phyloP scores from a whole-genome alignment of 1,140 invertebrate genomes.

The Achroia grisella region DNA sequence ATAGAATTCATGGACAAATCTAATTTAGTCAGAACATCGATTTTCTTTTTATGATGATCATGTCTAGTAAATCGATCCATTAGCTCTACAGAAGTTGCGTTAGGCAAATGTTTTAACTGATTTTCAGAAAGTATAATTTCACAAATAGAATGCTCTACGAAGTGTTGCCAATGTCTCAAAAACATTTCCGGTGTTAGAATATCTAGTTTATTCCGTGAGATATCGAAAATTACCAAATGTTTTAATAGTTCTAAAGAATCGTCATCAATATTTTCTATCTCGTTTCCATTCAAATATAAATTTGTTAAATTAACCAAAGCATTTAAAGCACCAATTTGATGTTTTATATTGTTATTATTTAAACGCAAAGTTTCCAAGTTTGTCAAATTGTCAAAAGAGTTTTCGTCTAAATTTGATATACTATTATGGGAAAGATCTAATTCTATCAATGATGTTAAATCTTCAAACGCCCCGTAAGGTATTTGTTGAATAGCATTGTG shows the following conservation, averaged over 20 bases:
- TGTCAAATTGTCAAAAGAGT: conserved; percentile 47
- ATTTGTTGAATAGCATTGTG: conserved; percentile 37
- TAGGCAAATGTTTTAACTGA: conserved; percentile 34
- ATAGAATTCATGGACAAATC: conserved; percentile 50
- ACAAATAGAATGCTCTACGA: conserved; percentile 35
- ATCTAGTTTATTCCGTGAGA: conserved; percentile 45
- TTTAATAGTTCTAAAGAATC: conserved; percentile 45
- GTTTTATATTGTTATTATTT: conserved; percentile 48
- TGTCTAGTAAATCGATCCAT: conserved; percentile 19
- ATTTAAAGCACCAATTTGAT: conserved; percentile 53
- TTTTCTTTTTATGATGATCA: conserved; percentile 9
- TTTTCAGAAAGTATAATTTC: conserved; percentile 54
- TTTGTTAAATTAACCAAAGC: conserved; percentile 41
- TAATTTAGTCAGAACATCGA: conserved; percentile 36
- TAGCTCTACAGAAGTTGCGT: conserved; percentile 22
- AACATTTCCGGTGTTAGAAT: conserved; percentile 36
- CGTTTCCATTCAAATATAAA: conserved; percentile 41
- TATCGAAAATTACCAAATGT: conserved; percentile 54
- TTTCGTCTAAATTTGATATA: conserved; percentile 39
- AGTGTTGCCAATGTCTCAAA: conserved; percentile 47
- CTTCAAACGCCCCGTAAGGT: conserved; percentile 34
- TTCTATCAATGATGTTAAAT: conserved; percentile 37
- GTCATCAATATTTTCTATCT: conserved; percentile 42
- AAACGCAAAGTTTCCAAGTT: conserved; percentile 36
- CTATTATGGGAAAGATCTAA: conserved; percentile 51